phyloP scores from a whole-genome alignment of 2,888 invertebrate genomes.

The Helobdella robusta region DNA sequence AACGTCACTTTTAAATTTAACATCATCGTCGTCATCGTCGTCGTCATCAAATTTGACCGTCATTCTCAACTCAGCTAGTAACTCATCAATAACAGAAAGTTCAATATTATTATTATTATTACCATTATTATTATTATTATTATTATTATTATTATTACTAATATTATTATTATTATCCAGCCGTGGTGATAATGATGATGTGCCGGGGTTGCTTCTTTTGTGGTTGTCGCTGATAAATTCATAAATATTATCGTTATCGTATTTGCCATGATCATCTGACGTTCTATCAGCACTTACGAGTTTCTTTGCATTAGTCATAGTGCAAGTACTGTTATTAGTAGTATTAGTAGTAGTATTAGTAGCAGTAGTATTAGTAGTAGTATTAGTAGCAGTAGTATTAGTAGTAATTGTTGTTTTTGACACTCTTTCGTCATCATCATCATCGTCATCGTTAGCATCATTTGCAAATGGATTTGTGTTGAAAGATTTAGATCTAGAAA shows the following conservation, averaged over 20 bases:
- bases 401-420: neutral
- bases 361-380: no score
- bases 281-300: neutral
- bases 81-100: constrained; percentile 23
- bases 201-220: no score
- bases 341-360: no score
- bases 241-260: no score
- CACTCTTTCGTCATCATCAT: no score
- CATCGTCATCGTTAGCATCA: neutral
- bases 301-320: neutral
- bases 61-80: constrained; percentile 14
- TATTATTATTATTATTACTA: no score
- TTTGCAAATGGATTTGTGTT: neutral
- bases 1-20: neutral
- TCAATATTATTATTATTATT: neutral
- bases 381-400: no score
- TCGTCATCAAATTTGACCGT: neutral
- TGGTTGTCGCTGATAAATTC: no score
- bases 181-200: no score
- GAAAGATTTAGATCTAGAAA: constrained; percentile 6
- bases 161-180: no score
- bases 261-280: neutral
- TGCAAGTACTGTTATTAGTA: neutral
- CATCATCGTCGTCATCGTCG: neutral
- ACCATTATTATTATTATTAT: neutral